Conservation (phyloP, 2,888 invertebrate genomes). For the Stenolophus ochropezus region DNA sequence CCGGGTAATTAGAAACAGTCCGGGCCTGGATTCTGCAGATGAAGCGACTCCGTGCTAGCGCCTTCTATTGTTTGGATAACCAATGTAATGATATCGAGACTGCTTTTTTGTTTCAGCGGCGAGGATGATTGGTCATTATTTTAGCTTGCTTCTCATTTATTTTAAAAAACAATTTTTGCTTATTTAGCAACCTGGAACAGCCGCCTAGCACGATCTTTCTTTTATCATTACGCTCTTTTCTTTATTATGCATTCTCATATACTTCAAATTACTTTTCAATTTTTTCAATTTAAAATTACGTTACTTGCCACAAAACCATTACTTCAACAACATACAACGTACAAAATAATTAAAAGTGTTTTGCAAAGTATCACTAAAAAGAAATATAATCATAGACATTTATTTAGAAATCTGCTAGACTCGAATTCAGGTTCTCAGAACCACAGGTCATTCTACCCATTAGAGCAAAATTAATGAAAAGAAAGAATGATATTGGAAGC, state of each 20-base stretch:
- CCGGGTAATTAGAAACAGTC: constrained; percentile 55
- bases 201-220: background rate
- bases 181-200: constrained; percentile 41
- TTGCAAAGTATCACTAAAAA: no score
- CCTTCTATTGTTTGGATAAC: constrained; percentile 53
- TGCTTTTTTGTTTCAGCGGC: constrained; percentile 47
- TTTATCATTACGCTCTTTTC: background rate
- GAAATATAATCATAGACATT: no score
- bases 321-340: no score
- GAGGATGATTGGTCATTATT: constrained; percentile 58
- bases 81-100: constrained; percentile 48
- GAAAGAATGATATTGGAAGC: background rate
- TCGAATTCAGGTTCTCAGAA: no score
- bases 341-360: no score
- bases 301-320: no score
- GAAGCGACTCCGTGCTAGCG: no score
- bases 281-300: no score
- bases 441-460: no score
- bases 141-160: constrained; percentile 47
- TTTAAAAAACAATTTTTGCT: constrained; percentile 48
- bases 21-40: constrained; percentile 17
- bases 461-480: no score
- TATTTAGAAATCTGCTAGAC: no score
- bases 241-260: background rate
- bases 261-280: background rate